These are phyloP conservation scores for Conistra vaccinii DNA, from an alignment of 2,888 invertebrate genomes.

Conservation along the genomic window DNA sequence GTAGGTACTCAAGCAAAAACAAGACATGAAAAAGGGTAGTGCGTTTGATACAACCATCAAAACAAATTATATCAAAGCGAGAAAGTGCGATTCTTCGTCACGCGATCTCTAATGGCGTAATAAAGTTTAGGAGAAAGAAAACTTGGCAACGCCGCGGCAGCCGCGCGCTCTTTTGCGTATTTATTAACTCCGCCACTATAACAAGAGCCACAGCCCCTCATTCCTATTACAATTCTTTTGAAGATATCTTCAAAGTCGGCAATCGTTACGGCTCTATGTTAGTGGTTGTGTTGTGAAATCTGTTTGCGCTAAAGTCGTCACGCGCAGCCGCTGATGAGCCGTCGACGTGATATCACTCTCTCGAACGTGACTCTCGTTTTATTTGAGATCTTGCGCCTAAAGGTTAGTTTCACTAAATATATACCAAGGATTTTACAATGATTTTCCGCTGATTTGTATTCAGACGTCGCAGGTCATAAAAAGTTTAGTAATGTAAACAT, in stretches of 20 bases:
- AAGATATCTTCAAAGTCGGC: constrained; percentile 63
- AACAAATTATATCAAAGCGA: constrained; percentile 83
- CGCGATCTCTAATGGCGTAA: constrained; percentile 89
- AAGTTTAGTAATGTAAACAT: constrained; percentile 42
- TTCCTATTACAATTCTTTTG: constrained; percentile 71
- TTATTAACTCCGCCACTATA: constrained; percentile 84
- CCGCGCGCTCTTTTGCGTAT: constrained; percentile 87
- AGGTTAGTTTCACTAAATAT: constrained; percentile 71
- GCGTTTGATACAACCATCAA: constrained; percentile 80
- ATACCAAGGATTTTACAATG: constrained; percentile 43
- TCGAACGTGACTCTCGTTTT: constrained; percentile 88
- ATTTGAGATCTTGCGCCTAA: constrained; percentile 82
- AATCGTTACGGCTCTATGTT: constrained; percentile 73
- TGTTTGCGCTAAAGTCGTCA: constrained; percentile 90
- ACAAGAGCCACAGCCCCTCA: constrained; percentile 71
- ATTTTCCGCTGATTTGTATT: constrained; percentile 49
- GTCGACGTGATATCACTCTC: constrained; percentile 90
- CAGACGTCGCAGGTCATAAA: constrained; percentile 37
- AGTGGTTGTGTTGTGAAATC: constrained; percentile 87
- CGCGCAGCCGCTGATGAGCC: constrained; percentile 90
- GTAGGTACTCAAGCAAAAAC: constrained; percentile 54
- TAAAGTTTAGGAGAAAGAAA: constrained; percentile 89
- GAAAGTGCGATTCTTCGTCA: constrained; percentile 85
- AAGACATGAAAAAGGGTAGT: constrained; percentile 76
- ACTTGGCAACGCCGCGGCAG: constrained; percentile 79